These are phyloP conservation scores for Cladopsammia gracilis DNA, from an alignment of 64 coral and sea anemone species.

Conservation along the genomic window DNA sequence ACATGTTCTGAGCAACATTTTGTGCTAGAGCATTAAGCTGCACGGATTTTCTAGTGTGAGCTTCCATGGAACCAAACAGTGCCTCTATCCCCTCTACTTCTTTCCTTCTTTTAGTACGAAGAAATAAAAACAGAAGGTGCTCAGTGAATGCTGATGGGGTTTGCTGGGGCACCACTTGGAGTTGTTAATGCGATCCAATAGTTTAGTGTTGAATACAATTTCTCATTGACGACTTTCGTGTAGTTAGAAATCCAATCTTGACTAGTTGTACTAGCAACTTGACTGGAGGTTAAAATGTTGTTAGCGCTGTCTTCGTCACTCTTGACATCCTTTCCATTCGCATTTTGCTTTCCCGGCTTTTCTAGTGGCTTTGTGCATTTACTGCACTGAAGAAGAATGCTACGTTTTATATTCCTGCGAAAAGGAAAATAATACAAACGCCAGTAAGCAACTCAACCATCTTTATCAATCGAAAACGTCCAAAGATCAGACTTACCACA, in stretches of 20 bases:
- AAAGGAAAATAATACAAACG: too few relatives aligned
- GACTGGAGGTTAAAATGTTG: neutral
- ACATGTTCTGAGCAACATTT: slow-evolving; percentile 45
- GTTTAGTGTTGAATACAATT: slow-evolving; percentile 23
- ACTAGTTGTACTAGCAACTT: neutral
- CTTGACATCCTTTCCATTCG: neutral
- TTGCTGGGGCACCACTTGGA: slow-evolving; percentile 29
- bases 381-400: too few relatives aligned
- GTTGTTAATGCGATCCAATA: neutral
- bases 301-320: neutral
- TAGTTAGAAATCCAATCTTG: neutral
- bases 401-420: too few relatives aligned
- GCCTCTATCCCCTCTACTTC: too few relatives aligned
- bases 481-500: too few relatives aligned
- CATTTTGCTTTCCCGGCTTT: neutral
- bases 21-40: slow-evolving; percentile 63
- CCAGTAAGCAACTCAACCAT: too few relatives aligned
- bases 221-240: neutral
- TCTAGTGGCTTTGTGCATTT: neutral
- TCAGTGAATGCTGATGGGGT: too few relatives aligned
- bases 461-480: too few relatives aligned
- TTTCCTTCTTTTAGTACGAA: too few relatives aligned
- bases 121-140: too few relatives aligned
- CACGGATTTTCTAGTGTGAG: slow-evolving; percentile 47
- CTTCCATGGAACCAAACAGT: slow-evolving; percentile 43